Base-by-base conservation (phyloP, 2,797 vertebrate species). In the Tapirus indicus region DNA sequence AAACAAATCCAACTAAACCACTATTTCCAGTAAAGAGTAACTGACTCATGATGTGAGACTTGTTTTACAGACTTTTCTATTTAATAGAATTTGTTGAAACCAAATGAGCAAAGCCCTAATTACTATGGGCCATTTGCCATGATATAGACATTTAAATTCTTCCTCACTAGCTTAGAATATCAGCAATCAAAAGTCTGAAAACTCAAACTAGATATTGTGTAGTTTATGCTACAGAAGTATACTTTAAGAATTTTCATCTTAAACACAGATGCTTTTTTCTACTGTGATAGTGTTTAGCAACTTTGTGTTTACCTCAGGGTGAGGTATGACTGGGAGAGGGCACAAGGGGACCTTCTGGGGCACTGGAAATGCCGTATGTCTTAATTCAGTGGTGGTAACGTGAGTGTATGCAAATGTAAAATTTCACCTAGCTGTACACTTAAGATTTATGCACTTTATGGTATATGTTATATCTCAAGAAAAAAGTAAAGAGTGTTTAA, bases 231-330 rank as follows among this genome's bases (percentile, higher is more conserved):
- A 5, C 35, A 91, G 52, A 96, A 92, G 41, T 32, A 74, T 20
- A 88, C 14, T 74, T 95, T 95, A n/a, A 91, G 83, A 96, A 90
- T 94, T 96, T 58, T 88, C 32, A 96, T 32, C 66, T 95, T 92
- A 85, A 94, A 88, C 85, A 88, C 32, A 90, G 25, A 54, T 66
- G 6, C 25, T 71, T 66, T 82, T 38, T 27, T 5, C 83, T 92
- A 44, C 5, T 64, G 60, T 77, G 58, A 78, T 44, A 71, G 68
- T 62, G 20, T 96, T 79, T 91, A 93, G 14, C 12, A 6, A 96
- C 56, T 91, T 69, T 83, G 77, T 88, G 47, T 89, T 95, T 84
- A 91, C 4, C 44, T 97, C 68, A 11, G 25, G 62, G 52, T 88
- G 52, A 83, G 47, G 64, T 80, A 84, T 58, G 20, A 90, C 32